Conservation (phyloP, 1,140 invertebrate genomes). For the Drosophila repletoides region DNA sequence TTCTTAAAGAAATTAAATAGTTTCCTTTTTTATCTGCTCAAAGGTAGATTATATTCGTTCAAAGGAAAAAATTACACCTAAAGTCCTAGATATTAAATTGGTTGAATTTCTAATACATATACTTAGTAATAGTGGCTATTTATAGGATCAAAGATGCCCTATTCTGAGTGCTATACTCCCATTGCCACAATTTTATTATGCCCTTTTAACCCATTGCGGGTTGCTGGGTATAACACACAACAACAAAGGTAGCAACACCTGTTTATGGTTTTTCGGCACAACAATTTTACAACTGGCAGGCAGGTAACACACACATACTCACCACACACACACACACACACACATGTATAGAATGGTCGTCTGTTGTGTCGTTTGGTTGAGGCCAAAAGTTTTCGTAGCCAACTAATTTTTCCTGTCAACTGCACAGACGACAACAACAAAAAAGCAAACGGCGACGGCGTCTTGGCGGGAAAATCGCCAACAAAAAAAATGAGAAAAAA, state of each 20-base stretch:
- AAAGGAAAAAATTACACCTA: no score
- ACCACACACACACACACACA: conserved; percentile 14
- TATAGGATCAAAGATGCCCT: conserved; percentile 15
- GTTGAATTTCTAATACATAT: not conserved
- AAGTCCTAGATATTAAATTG: no score
- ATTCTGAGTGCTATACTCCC: not conserved
- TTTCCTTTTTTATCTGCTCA: no score
- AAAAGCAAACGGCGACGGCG: conserved; percentile 35
- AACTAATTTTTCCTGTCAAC: conserved; percentile 80
- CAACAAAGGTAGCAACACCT: conserved; percentile 61
- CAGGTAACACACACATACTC: conserved; percentile 44
- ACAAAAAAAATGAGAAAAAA: conserved; percentile 9
- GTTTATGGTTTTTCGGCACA: conserved; percentile 75
- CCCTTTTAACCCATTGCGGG: conserved; percentile 11
- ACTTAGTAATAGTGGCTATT: not conserved
- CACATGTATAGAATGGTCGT: conserved; percentile 15
- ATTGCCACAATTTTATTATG: conserved; percentile 26
- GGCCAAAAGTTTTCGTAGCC: conserved; percentile 78
- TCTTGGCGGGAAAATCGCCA: conserved; percentile 60
- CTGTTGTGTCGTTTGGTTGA: conserved; percentile 44
- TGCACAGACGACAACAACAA: conserved; percentile 72
- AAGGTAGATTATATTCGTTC: no score
- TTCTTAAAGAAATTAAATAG: not conserved
- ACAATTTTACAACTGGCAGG: conserved; percentile 73
- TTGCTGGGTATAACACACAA: conserved; percentile 27